Percentiles rank a stretch among this genome's conserved stretches.
These are phyloP conservation scores for Bucorvus abyssinicus DNA, from an alignment of 2,797 vertebrate genomes.

Conservation along the genomic window DNA sequence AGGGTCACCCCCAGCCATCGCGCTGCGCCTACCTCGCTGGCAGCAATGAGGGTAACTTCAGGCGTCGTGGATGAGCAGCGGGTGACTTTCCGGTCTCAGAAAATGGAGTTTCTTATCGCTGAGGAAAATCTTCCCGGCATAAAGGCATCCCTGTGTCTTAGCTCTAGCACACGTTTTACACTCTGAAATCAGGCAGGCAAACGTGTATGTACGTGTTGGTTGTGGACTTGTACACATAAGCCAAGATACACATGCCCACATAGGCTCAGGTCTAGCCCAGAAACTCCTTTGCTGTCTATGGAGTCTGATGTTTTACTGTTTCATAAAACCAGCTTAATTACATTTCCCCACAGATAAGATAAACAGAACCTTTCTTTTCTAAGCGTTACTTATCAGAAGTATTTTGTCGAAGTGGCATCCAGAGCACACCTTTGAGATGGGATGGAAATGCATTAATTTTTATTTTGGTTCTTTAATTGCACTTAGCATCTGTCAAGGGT, in stretches of 20 bases:
- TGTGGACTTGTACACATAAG: neutral
- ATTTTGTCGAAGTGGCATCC: slow-evolving; percentile 24
- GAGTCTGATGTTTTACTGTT: slow-evolving; percentile 43
- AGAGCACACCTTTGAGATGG: neutral
- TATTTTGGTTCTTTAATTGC: slow-evolving; percentile 27
- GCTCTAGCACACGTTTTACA: neutral
- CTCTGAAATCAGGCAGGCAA: neutral
- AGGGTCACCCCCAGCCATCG: neutral
- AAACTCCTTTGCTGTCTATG: slow-evolving; percentile 12
- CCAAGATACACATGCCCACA: neutral
- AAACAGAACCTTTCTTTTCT: slow-evolving; percentile 28
- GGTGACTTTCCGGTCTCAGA: neutral
- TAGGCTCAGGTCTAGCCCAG: neutral
- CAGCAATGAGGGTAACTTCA: neutral
- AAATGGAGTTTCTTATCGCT: neutral
- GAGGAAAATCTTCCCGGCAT: neutral
- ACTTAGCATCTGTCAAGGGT: slow-evolving; percentile 32
- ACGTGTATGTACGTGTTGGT: neutral
- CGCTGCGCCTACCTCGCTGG: neutral
- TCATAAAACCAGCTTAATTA: slow-evolving; percentile 53
- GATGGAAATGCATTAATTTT: slow-evolving; percentile 5
- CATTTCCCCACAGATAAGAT: slow-evolving; percentile 47
- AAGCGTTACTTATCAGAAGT: slow-evolving; percentile 13
- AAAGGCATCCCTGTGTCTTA: neutral
- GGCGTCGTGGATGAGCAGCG: neutral